Evolutionary conservation across 2,797 vertebrate genomes (phyloP).

Genomic region (Hippocampus kuda): DNA sequence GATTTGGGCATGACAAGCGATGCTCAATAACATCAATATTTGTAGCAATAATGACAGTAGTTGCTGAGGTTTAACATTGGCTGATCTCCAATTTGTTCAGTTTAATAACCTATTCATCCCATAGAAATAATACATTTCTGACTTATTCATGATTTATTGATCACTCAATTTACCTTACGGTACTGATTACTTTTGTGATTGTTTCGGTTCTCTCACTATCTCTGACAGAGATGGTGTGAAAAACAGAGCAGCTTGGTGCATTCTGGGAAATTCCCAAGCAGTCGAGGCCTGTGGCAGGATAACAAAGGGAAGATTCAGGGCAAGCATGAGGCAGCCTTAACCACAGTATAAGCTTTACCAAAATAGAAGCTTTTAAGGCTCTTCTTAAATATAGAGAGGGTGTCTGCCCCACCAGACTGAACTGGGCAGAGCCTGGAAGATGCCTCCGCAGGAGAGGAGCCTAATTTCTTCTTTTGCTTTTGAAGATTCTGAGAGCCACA

Average conservation of each 20-base stretch:
- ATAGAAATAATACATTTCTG: background rate
- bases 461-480: background rate
- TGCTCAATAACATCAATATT: background rate
- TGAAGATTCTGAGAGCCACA: background rate
- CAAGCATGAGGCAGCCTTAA: background rate
- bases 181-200: background rate
- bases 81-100: background rate
- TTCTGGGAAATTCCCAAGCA: background rate
- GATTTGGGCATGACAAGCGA: background rate
- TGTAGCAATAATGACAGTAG: background rate
- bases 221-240: background rate
- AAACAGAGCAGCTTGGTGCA: background rate
- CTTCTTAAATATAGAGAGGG: background rate
- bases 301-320: slow-evolving; percentile 2
- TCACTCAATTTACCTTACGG: background rate
- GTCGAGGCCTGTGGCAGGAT: background rate
- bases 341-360: background rate
- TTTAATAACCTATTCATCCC: background rate
- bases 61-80: background rate
- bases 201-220: background rate
- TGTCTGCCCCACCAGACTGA: background rate
- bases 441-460: background rate
- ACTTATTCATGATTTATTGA: background rate
- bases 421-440: background rate
- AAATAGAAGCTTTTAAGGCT: background rate